Evolutionary conservation across 2,113 vertebrate species (phyloP).

Genomic region (Leucopsar rothschildi): DNA sequence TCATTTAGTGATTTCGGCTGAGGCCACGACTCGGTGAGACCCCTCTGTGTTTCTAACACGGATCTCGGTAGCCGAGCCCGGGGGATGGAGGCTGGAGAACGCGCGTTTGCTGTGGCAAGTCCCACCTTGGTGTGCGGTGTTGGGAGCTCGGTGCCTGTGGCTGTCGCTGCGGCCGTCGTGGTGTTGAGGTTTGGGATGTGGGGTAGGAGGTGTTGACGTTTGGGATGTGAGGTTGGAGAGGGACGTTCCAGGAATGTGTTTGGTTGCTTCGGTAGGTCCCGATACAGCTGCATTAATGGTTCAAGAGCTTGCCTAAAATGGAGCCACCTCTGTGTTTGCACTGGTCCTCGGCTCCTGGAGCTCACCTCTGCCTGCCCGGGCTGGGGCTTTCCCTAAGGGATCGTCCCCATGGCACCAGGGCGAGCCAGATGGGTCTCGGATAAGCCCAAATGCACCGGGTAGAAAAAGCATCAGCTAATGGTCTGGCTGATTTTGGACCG

Average conservation of each 20-base stretch:
- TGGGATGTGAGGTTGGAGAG: background rate
- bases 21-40: background rate
- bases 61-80: fast-evolving
- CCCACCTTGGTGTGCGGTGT: fast-evolving
- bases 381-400: background rate
- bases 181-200: background rate
- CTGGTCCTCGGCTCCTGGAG: background rate
- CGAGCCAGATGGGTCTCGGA: fast-evolving
- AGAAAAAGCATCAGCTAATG: background rate
- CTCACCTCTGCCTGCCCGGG: background rate
- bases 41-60: fast-evolving
- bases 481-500: background rate
- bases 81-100: background rate
- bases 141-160: background rate
- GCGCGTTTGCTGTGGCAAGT: background rate
- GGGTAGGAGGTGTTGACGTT: background rate
- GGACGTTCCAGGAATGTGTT: background rate
- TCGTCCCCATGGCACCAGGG: background rate
- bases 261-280: background rate
- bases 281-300: background rate
- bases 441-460: fast-evolving
- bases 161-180: fast-evolving
- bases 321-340: background rate
- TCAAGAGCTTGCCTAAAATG: background rate
- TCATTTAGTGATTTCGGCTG: background rate